These are phyloP conservation scores for Bufotes viridis DNA, from an alignment of 2,797 vertebrate genomes.

Conservation along the genomic window DNA sequence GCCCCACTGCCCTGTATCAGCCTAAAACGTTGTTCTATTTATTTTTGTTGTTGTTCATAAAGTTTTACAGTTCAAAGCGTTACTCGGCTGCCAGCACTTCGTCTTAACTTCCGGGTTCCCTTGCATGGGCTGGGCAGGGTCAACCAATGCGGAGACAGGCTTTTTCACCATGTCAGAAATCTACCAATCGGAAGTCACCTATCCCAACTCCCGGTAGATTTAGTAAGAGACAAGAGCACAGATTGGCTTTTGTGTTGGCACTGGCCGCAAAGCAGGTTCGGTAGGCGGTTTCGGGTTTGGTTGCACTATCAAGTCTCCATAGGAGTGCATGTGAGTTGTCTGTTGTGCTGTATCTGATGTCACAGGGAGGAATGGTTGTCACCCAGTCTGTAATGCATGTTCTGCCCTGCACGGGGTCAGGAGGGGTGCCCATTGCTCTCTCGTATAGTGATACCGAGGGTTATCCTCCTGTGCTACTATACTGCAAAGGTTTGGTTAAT, in stretches of 20 bases:
- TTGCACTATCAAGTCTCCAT: not conserved
- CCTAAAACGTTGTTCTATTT: not conserved
- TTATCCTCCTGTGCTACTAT: not conserved
- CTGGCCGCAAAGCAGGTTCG: slow-evolving; percentile 8
- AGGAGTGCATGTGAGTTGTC: slow-evolving; percentile 46
- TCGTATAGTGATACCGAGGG: not conserved
- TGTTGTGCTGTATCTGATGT: not conserved
- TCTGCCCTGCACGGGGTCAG: not conserved
- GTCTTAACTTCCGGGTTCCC: not conserved
- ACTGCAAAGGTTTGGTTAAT: not conserved
- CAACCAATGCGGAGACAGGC: slow-evolving; percentile 17
- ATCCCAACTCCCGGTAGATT: not conserved
- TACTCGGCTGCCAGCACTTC: not conserved
- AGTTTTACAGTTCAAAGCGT: not conserved
- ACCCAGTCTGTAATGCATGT: not conserved
- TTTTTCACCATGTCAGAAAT: not conserved
- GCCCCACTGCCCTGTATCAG: not conserved
- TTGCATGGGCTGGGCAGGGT: not conserved
- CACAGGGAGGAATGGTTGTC: not conserved
- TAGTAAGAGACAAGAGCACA: not conserved
- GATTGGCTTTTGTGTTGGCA: not conserved
- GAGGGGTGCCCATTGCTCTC: not conserved
- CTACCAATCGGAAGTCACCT: not conserved
- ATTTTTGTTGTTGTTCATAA: not conserved
- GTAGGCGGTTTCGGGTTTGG: not conserved